Base-by-base conservation (phyloP, 1,140 invertebrate species). In the Diplogasteroides magnus region DNA sequence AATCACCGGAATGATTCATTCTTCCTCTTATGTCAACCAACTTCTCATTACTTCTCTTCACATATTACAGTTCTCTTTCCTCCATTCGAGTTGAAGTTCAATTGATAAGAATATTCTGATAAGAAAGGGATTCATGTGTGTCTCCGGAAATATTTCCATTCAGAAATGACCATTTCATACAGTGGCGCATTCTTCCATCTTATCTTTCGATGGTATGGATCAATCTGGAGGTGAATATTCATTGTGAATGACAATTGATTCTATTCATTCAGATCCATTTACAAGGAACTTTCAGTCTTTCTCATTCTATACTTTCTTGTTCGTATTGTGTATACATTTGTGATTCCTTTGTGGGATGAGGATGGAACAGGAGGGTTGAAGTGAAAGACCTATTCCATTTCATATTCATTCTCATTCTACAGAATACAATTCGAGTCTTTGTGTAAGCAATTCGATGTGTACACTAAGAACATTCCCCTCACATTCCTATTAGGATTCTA, bases 401-500 rank as follows among this genome's bases (percentile, higher is more conserved):
- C n/a, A n/a, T n/a, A n/a, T n/a, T n/a, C n/a, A n/a, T n/a, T n/a
- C n/a, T n/a, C n/a, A n/a, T 27, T 11, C 60, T 61, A 31, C 29
- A 64, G 61, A 26, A 48, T 58, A 29, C 58, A 48, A 14, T 71
- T 71, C 63, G 58, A 71, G 60, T 48, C 63, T 14, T 32, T 71
- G 31, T 71, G 69, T 31, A 58, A 61, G 2, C 62, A 71, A 29
- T 62, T 71, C 19, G 56, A 71, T 31, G 63, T 64, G 29, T 71
- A 71, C 63, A 71, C 69, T 11, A 71, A 71, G 48, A 64, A 64
- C 62, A 71, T 71, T 56, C 69, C 69, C 0, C 55, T 71, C 28
- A 71, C 69, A 15, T 71, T 71, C 60, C 25, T 71, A 2, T 25
- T 71, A 0, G 69, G 69, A 65, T 71, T 71, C 56, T 71, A 71